Evolutionary conservation across 2,797 vertebrate genomes (phyloP).

Genomic region (Gastrophryne carolinensis): DNA sequence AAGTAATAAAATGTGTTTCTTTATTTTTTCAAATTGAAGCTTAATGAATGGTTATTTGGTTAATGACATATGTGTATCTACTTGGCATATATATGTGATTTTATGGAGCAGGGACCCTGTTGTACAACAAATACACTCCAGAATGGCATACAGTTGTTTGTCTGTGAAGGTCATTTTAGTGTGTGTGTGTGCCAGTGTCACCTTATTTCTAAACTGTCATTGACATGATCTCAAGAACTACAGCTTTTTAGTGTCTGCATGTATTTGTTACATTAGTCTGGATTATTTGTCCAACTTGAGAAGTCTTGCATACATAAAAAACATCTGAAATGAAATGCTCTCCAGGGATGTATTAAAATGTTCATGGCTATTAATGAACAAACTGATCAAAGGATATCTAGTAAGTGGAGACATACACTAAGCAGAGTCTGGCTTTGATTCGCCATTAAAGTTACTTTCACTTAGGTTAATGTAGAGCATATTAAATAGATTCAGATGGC

Average conservation of each 20-base stretch:
- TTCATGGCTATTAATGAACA: conserved; percentile 28
- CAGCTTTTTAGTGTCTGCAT: neutral
- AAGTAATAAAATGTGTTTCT: too few relatives aligned
- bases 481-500: conserved; percentile 38
- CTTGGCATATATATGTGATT: too few relatives aligned
- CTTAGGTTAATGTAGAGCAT: conserved; percentile 26
- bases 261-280: neutral
- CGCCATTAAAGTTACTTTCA: conserved; percentile 36
- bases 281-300: neutral
- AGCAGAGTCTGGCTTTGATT: conserved; percentile 35
- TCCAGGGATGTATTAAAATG: conserved; percentile 31
- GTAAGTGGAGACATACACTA: conserved; percentile 35
- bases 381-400: conserved; percentile 38
- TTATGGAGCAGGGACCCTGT: too few relatives aligned
- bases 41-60: too few relatives aligned
- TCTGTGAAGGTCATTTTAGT: too few relatives aligned
- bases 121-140: too few relatives aligned
- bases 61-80: too few relatives aligned
- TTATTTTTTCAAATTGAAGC: too few relatives aligned
- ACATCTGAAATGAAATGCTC: conserved; percentile 14
- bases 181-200: neutral
- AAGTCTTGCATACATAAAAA: neutral
- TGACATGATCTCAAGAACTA: neutral
- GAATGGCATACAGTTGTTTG: too few relatives aligned
- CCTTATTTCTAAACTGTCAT: neutral